Percentiles rank a stretch among this genome's conserved stretches.
These are phyloP conservation scores for Mergus octosetaceus DNA, from an alignment of 2,797 vertebrate species.

Conservation along the genomic window DNA sequence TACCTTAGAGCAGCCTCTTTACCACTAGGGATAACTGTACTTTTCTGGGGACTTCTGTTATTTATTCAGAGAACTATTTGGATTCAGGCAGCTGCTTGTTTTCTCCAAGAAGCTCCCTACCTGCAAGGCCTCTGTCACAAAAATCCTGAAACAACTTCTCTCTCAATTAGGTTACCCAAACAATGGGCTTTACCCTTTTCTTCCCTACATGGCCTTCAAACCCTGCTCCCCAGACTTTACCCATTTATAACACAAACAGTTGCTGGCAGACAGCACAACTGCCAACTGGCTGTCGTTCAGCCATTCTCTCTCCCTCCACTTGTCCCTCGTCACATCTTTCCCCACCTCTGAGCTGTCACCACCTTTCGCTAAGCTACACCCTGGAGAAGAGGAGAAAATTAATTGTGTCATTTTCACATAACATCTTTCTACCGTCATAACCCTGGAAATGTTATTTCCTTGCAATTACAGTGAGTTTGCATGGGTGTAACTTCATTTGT, in stretches of 20 bases:
- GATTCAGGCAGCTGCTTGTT: neutral
- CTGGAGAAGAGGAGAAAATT: conserved; percentile 43
- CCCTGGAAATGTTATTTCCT: conserved; percentile 8
- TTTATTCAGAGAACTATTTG: neutral
- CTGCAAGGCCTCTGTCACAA: neutral
- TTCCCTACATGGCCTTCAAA: neutral
- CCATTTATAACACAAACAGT: neutral
- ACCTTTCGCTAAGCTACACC: neutral
- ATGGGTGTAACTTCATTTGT: conserved; percentile 30
- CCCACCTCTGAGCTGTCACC: conserved; percentile 49
- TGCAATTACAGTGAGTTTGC: conserved; percentile 33
- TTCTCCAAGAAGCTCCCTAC: neutral
- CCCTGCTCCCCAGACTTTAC: neutral
- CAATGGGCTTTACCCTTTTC: neutral
- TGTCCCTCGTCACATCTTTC: neutral
- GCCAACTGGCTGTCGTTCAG: accelerated
- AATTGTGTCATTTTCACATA: conserved; percentile 49
- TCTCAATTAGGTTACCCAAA: neutral
- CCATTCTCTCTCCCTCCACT: neutral
- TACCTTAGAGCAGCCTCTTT: neutral
- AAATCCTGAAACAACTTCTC: neutral
- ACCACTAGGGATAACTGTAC: accelerated
- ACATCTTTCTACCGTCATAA: conserved; percentile 18
- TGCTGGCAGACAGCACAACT: neutral
- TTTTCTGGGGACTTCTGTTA: neutral